Percentiles rank a stretch among this genome's conserved stretches.
Conservation (phyloP, 2,797 vertebrate genomes). For the Nyctalus aviator region DNA sequence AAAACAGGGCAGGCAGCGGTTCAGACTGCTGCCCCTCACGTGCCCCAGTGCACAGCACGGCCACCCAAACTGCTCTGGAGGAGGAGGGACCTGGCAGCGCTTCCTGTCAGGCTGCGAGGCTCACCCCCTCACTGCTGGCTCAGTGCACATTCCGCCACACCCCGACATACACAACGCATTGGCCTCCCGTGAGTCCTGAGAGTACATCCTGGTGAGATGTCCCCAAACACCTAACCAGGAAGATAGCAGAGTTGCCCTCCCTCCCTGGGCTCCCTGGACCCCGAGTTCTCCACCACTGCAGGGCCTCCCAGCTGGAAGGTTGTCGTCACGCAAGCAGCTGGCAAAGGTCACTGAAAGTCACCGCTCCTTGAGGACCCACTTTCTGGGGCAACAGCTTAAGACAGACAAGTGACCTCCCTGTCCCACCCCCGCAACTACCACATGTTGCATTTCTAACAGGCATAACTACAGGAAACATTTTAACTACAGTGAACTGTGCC, state of each 20-base stretch:
- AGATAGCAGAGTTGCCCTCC: no score
- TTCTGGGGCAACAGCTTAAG: background rate
- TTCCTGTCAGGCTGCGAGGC: background rate
- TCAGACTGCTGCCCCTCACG: background rate
- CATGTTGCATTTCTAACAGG: background rate
- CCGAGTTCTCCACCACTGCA: background rate
- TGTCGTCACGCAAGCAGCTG: rapidly evolving
- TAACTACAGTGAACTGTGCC: background rate
- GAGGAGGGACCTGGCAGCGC: background rate
- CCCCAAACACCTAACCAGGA: background rate
- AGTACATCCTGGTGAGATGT: background rate
- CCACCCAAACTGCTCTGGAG: background rate
- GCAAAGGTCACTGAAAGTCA: background rate
- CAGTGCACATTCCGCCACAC: background rate
- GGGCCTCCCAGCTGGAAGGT: background rate
- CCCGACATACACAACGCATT: background rate
- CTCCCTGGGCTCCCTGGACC: background rate
- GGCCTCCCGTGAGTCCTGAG: background rate
- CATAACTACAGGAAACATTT: rapidly evolving
- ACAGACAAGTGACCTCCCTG: no score
- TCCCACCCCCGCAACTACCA: no score
- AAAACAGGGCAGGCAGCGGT: background rate
- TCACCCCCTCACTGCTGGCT: background rate
- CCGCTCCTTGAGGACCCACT: background rate
- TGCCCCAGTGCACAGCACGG: rapidly evolving